Conservation (phyloP, 2,113 vertebrate genomes). For the Taxidea taxus region DNA sequence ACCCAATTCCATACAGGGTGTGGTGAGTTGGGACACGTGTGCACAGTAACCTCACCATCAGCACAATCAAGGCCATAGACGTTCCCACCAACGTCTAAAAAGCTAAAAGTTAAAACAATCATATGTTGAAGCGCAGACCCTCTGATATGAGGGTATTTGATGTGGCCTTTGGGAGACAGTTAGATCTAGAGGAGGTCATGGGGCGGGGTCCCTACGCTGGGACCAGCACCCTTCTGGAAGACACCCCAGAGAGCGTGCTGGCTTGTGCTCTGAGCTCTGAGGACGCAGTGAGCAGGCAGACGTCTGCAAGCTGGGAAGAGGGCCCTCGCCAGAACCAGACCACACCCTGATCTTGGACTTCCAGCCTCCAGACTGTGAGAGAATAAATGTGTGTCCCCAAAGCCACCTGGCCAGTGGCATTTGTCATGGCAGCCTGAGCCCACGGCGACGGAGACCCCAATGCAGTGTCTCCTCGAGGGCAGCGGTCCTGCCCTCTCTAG, state of each 20-base stretch:
- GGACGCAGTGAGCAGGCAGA: background rate
- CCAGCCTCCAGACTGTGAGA: background rate
- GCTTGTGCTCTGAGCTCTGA: background rate
- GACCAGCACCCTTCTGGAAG: background rate
- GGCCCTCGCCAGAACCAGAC: background rate
- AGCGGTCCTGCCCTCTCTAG: rapidly evolving
- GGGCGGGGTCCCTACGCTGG: background rate
- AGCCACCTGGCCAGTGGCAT: background rate
- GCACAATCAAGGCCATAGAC: background rate
- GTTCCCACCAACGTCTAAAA: background rate
- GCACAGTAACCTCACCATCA: background rate
- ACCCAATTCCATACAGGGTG: background rate
- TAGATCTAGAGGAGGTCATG: background rate
- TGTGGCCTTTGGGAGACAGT: background rate
- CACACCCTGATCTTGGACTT: background rate
- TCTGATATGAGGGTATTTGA: background rate
- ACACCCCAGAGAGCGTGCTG: too few relatives aligned
- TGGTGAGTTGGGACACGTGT: background rate
- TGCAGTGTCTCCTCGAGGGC: background rate
- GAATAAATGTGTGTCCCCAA: background rate
- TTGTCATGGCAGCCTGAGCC: background rate
- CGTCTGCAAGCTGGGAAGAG: background rate
- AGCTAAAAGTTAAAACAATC: background rate
- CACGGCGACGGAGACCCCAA: background rate
- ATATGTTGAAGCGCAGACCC: background rate